Evolutionary conservation across 2,888 invertebrate genomes (phyloP).

Genomic region (Rhagium mordax): DNA sequence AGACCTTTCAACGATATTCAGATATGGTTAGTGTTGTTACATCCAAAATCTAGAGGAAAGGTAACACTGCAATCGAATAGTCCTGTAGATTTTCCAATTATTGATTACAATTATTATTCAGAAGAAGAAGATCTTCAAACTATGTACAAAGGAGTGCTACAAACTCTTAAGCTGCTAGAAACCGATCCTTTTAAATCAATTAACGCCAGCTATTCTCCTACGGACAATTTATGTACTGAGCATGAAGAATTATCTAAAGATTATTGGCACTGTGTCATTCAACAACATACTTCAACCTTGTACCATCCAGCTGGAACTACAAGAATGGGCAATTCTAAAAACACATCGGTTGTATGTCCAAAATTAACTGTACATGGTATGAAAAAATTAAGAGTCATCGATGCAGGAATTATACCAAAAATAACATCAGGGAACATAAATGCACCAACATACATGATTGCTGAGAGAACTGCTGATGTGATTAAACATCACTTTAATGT

Average conservation of each 20-base stretch:
- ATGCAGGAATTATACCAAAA: slow-evolving; percentile 76
- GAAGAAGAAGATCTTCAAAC: slow-evolving; percentile 12
- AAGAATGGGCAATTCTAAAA: slow-evolving; percentile 46
- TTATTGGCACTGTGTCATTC: slow-evolving; percentile 83
- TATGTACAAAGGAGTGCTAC: neutral
- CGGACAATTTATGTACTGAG: slow-evolving; percentile 67
- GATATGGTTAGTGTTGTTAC: slow-evolving; percentile 39
- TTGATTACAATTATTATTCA: slow-evolving; percentile 50
- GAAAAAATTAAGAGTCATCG: slow-evolving; percentile 74
- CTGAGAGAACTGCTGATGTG: slow-evolving; percentile 42
- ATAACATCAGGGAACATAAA: slow-evolving; percentile 40
- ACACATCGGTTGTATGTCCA: slow-evolving; percentile 70
- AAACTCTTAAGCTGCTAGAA: slow-evolving; percentile 41
- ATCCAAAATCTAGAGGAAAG: slow-evolving; percentile 58
- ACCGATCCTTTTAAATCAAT: slow-evolving; percentile 62
- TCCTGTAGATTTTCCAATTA: slow-evolving; percentile 56
- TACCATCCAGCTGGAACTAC: slow-evolving; percentile 49
- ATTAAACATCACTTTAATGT: too few relatives aligned
- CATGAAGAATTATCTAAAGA: slow-evolving; percentile 73
- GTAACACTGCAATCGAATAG: slow-evolving; percentile 54
- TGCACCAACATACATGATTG: slow-evolving; percentile 42
- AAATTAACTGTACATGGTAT: slow-evolving; percentile 75
- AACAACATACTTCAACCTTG: slow-evolving; percentile 56
- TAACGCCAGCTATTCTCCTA: neutral
- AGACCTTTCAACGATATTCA: neutral